Base-by-base conservation (phyloP, 2,113 vertebrate species). In the Mormyrus lacerda region DNA sequence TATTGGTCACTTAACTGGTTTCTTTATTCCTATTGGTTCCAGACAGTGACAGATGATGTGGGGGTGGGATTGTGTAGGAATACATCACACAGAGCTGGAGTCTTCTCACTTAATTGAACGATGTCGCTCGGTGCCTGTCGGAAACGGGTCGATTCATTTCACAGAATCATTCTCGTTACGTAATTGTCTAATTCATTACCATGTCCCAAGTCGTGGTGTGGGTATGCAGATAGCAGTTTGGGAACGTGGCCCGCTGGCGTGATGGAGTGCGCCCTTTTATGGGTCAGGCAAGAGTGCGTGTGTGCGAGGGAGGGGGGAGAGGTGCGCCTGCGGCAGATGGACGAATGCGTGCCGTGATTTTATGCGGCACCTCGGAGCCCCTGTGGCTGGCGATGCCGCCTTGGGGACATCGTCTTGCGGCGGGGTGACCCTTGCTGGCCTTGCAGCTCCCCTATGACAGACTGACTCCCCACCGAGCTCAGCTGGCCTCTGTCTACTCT, bases 101-200 rank as follows among this genome's bases (percentile, higher is more conserved):
- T 55, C 27, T 88, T 50, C 88, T 39, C 47, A 11, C 5, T 4
- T 89, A 35, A 76, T 76, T 76, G 65, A 53, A 55, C 15, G 50
- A 35, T 27, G n/a, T 51, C 11, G 2, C 31, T 39, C 27, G 21
- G 48, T 87, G 27, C 17, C 47, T 10, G 82, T 35, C n/a, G 1
- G n/a, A 87, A 87, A 87, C 15, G n/a, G 50, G 44, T 1, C 45
- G 76, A 83, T 83, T 83, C 45, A 61, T 89, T 89, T 45, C 39
- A 89, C 88, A 83, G 50, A 42, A 50, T 79, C 53, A 19, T 48
- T 61, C 17, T 85, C 45, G 79, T 84, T 79, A 42, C 35, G 4
- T 79, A 79, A 79, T 79, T 79, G 73, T 45, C 79, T 58, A 82
- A 51, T 79, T 51, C 17, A 53, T 79, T 89, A n/a, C 39, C 9